Percentiles rank a stretch among this genome's conserved stretches.
These are phyloP conservation scores for Ichneumon xanthorius DNA, from an alignment of 2,888 invertebrate species.

Conservation along the genomic window DNA sequence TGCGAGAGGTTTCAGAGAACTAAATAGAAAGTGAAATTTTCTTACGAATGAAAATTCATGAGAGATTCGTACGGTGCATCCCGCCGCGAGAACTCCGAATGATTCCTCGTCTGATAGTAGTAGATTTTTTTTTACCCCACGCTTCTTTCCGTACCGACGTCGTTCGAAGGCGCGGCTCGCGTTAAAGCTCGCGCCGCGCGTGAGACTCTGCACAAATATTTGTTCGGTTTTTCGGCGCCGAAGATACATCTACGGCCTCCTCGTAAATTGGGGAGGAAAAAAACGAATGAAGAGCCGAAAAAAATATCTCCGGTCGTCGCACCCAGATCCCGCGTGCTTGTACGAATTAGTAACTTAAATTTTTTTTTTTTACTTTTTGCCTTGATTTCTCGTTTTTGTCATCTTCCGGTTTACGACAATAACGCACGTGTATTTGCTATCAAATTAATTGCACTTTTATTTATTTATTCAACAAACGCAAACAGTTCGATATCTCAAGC, in stretches of 20 bases:
- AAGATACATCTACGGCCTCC: slow-evolving; percentile 54
- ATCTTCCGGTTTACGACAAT: neutral
- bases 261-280: slow-evolving; percentile 61
- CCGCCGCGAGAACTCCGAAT: slow-evolving; percentile 73
- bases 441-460: neutral
- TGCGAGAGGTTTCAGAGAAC: slow-evolving; percentile 26
- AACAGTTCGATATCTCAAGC: neutral
- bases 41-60: slow-evolving; percentile 61
- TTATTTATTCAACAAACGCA: neutral
- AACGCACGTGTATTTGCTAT: neutral
- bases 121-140: slow-evolving; percentile 44
- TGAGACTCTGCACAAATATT: slow-evolving; percentile 78
- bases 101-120: slow-evolving; percentile 65
- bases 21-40: slow-evolving; percentile 61
- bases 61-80: slow-evolving; percentile 52
- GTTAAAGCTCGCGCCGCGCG: slow-evolving; percentile 53
- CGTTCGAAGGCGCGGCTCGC: slow-evolving; percentile 28
- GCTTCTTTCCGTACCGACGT: slow-evolving; percentile 46
- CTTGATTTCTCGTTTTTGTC: neutral
- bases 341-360: slow-evolving; percentile 46
- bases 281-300: slow-evolving; percentile 24
- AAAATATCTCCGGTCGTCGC: slow-evolving; percentile 23
- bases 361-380: neutral
- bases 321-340: neutral
- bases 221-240: slow-evolving; percentile 76